Conservation (phyloP, 2,797 vertebrate genomes). For the Helostoma temminkii region DNA sequence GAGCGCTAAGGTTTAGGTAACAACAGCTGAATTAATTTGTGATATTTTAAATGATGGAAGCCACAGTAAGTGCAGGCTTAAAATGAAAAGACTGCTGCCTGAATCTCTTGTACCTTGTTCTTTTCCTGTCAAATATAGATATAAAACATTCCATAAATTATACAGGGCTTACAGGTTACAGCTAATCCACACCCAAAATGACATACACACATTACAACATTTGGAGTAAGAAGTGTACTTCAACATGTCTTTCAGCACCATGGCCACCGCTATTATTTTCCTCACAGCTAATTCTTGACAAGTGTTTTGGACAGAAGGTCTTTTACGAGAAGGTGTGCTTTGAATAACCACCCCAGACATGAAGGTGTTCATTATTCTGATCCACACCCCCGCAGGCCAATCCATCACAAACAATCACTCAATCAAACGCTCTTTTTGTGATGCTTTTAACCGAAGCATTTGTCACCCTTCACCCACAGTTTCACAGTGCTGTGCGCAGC, state of each 20-base stretch:
- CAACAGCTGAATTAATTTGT: no score
- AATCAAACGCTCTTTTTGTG: slow-evolving; percentile 66
- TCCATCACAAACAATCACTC: slow-evolving; percentile 78
- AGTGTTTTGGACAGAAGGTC: slow-evolving; percentile 50
- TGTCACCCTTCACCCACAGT: slow-evolving; percentile 66
- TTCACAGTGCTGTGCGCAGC: slow-evolving; percentile 44
- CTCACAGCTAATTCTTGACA: slow-evolving; percentile 48
- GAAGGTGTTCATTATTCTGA: slow-evolving; percentile 72
- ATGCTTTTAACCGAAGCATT: slow-evolving; percentile 72
- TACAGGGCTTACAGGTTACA: no score
- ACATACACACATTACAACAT: not conserved
- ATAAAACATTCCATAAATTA: no score
- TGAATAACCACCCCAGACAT: slow-evolving; percentile 49
- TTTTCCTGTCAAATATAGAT: no score
- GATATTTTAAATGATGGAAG: no score
- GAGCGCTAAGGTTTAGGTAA: no score
- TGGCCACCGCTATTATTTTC: slow-evolving; percentile 33
- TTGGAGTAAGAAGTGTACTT: not conserved
- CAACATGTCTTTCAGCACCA: not conserved
- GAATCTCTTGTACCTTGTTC: no score
- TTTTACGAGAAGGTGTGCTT: slow-evolving; percentile 40
- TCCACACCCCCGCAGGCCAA: slow-evolving; percentile 55
- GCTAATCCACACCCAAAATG: no score
- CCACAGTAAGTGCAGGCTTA: no score
- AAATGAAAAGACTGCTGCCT: no score